Conservation (phyloP, 92 coral and sea anemone genomes). For the Isaurus tuberculatus region DNA sequence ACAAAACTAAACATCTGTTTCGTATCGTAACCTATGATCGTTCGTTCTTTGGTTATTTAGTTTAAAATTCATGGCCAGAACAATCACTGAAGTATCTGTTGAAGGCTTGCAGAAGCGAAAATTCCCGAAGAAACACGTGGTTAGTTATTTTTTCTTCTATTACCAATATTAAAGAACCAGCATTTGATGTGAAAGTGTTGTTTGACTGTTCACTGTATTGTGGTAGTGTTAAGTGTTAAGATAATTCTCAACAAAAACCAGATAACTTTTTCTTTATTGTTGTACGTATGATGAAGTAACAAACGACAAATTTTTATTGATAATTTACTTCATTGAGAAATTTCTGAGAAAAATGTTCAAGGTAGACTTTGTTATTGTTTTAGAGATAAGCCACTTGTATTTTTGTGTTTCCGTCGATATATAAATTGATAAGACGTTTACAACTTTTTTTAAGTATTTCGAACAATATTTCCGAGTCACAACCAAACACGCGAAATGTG, state of each 20-base stretch:
- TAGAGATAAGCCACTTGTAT: too few species aligned
- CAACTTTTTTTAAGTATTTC: background rate
- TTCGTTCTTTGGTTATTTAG: background rate
- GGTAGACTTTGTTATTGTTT: too few species aligned
- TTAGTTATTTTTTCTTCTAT: constrained; percentile 39
- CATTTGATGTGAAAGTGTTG: background rate
- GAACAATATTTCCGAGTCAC: background rate
- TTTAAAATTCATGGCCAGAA: constrained; percentile 43
- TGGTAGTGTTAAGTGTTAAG: background rate
- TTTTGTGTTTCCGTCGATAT: background rate
- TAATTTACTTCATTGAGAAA: too few species aligned
- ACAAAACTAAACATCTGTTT: background rate
- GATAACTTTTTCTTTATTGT: too few species aligned
- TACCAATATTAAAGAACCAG: background rate
- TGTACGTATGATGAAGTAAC: too few species aligned
- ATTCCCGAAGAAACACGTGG: constrained; percentile 76
- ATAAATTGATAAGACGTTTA: background rate
- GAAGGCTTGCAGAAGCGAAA: constrained; percentile 73
- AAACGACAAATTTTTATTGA: too few species aligned
- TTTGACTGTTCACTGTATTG: background rate
- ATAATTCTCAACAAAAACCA: too few species aligned
- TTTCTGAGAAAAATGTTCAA: too few species aligned
- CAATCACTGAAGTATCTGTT: constrained; percentile 75
- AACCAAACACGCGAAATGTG: background rate
- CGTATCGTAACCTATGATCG: background rate